phyloP scores from a whole-genome alignment of 2,113 vertebrate species.

The Heterotis niloticus region DNA sequence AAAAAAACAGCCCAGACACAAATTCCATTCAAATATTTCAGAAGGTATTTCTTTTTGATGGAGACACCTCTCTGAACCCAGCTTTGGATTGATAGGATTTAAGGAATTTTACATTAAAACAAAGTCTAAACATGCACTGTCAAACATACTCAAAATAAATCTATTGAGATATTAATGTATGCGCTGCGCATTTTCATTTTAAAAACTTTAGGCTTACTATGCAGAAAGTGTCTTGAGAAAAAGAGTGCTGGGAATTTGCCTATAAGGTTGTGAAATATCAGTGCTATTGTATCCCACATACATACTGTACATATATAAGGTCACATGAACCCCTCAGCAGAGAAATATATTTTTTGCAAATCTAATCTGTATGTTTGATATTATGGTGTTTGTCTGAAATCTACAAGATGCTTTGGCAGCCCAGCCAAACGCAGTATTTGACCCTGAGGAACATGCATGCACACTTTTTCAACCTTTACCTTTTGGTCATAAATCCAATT shows the following conservation, averaged over 20 bases:
- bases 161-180: background rate
- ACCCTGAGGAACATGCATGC: no score
- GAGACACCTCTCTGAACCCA: background rate
- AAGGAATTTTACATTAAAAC: slow-evolving; percentile 13
- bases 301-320: no score
- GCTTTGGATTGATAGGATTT: background rate
- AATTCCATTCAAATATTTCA: slow-evolving; percentile 6
- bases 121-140: background rate
- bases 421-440: no score
- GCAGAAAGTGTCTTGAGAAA: background rate
- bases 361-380: background rate
- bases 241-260: no score
- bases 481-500: background rate
- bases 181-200: background rate
- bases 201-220: background rate
- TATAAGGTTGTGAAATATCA: no score
- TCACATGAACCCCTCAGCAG: no score
- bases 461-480: background rate
- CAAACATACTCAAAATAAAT: slow-evolving; percentile 5
- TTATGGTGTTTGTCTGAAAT: no score
- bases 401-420: no score
- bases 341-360: background rate
- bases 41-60: background rate
- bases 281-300: no score
- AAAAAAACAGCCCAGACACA: background rate